A percentile compares a stretch with the other conserved stretches of the same genome.
Conservation (phyloP, 2,797 vertebrate genomes). For the Chanos chanos region DNA sequence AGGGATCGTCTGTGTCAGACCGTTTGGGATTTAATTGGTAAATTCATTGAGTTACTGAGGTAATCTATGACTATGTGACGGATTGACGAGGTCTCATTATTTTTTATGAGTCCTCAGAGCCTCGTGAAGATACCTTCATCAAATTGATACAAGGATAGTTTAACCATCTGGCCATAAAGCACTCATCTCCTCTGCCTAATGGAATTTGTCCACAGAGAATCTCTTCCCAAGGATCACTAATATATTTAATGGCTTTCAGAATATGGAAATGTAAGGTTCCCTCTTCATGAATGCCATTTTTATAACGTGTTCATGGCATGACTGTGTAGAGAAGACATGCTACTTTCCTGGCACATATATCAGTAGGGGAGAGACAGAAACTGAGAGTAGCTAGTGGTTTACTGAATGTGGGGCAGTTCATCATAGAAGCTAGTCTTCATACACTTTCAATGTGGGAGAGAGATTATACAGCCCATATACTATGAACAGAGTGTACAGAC, state of each 20-base stretch:
- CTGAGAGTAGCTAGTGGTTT: too few relatives aligned
- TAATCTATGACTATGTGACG: not conserved
- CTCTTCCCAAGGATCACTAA: not conserved
- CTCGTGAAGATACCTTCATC: conserved; percentile 31
- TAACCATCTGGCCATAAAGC: conserved; percentile 66
- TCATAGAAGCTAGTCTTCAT: too few relatives aligned
- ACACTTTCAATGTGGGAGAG: too few relatives aligned
- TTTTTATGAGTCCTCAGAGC: not conserved
- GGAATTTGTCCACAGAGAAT: conserved; percentile 48
- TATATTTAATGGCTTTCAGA: conserved; percentile 1
- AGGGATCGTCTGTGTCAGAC: too few relatives aligned
- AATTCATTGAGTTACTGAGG: not conserved
- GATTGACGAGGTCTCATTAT: not conserved
- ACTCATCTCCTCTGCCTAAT: conserved; percentile 54
- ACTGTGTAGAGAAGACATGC: too few relatives aligned
- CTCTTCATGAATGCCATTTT: not conserved
- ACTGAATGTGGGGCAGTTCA: too few relatives aligned
- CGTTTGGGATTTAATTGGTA: too few relatives aligned
- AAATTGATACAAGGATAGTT: conserved; percentile 56
- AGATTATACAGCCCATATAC: too few relatives aligned
- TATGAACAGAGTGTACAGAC: too few relatives aligned
- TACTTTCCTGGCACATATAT: too few relatives aligned
- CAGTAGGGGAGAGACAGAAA: too few relatives aligned
- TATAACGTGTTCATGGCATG: not conserved
- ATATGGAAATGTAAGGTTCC: not conserved